A percentile compares a stretch with the other conserved stretches of the same genome.
Conservation (phyloP, 37 sponge, comb jelly and placozoan genomes). For the Bolinopsis microptera region DNA sequence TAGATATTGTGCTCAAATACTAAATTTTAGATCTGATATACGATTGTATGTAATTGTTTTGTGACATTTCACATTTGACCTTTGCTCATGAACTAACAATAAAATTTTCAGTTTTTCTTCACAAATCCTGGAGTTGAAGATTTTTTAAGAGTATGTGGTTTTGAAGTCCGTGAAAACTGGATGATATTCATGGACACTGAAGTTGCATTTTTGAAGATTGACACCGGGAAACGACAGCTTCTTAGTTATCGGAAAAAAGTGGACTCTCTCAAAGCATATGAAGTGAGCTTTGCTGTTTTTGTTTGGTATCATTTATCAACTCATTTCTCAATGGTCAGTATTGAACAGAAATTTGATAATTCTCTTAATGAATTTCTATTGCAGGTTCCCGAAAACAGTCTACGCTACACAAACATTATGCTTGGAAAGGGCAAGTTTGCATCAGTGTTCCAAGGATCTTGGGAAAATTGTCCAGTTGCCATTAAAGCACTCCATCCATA, state of each 20-base stretch:
- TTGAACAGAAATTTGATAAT: too few species aligned
- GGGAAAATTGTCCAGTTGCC: conserved; percentile 73
- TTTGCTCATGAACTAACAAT: too few species aligned
- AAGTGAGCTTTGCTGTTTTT: too few species aligned
- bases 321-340: too few species aligned
- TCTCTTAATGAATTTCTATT: too few species aligned
- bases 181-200: conserved; percentile 26
- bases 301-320: too few species aligned
- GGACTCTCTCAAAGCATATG: conserved; percentile 20
- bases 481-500: conserved; percentile 84
- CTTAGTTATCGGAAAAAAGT: conserved; percentile 34
- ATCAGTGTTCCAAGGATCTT: conserved; percentile 73
- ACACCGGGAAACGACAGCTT: conserved; percentile 38
- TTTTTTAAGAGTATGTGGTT: conserved; percentile 70
- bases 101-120: conserved; percentile 68
- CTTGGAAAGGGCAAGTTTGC: conserved; percentile 77
- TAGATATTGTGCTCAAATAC: background rate
- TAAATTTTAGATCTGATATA: too few species aligned
- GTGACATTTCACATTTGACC: too few species aligned
- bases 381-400: conserved; percentile 34
- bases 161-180: conserved; percentile 67
- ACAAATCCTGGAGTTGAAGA: conserved; percentile 70
- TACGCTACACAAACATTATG: conserved; percentile 68
- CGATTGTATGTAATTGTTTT: too few species aligned
- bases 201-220: conserved; percentile 13